Conservation (phyloP, 2,113 vertebrate genomes). For the Phylloscopus trochilus region DNA sequence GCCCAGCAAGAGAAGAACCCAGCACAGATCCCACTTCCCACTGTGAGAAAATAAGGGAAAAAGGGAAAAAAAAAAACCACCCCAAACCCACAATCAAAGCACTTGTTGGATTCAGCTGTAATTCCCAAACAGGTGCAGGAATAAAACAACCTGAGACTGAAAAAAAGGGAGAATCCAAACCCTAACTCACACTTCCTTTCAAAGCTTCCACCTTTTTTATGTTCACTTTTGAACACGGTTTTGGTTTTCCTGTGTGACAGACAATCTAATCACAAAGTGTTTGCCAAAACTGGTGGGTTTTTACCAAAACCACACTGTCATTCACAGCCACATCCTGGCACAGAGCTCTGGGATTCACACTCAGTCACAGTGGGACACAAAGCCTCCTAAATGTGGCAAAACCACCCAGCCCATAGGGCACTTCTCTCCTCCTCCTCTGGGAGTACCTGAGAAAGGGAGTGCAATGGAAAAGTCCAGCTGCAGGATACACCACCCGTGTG, state of each 20-base stretch:
- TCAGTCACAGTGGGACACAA: background rate
- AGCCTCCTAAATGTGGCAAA: background rate
- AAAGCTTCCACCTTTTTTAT: background rate
- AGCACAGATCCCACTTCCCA: background rate
- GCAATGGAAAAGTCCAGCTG: background rate
- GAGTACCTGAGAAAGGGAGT: background rate
- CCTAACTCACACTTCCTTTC: background rate
- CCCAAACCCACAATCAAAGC: background rate
- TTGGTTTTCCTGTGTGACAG: fast-evolving
- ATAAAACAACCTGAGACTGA: background rate
- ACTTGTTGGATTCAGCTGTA: background rate
- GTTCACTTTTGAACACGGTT: fast-evolving
- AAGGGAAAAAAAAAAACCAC: fast-evolving
- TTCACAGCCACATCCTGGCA: background rate
- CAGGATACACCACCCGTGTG: no score
- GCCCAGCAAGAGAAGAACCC: background rate
- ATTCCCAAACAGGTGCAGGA: background rate
- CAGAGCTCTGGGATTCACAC: background rate
- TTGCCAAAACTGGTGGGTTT: background rate
- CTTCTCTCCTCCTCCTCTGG: background rate
- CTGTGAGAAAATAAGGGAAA: background rate
- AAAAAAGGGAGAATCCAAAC: background rate
- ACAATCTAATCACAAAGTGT: background rate
- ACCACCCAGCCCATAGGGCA: background rate
- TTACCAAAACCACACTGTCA: fast-evolving